Evolutionary conservation across 2,888 invertebrate genomes (phyloP), one percentile per base, ranked within the genome.

Genomic region (Heliconius erato): DNA sequence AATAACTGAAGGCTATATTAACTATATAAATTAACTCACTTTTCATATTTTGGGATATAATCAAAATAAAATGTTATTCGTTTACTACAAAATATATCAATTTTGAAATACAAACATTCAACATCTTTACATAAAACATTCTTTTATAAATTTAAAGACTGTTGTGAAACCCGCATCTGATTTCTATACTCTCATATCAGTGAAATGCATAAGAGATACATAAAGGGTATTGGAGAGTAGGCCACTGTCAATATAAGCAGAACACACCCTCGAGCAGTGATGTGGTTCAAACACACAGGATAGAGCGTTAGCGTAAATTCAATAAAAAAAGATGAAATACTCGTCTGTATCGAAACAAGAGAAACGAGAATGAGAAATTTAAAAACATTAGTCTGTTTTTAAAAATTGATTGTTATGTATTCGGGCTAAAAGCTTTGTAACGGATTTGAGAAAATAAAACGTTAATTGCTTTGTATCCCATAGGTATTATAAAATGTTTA

Each of bases 241-340:
- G 88, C 88, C 87, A 87, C 86, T 86, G 86, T 88, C 90, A 90
- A 88, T 87, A 89, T 88, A 89, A 90, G 90, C 89, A 90, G 89
- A 89, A 89, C 89, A 89, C 89, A 88, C 87, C 90, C 90, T 87
- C 86, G 85, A 88, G 91, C 89, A 84, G 82, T 84, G 35, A 79
- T 83, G 83, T 72, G 59, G 87, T 81, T 84, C 44, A 80, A 88
- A 88, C 86, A 81, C 23, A 86, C 59, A 74, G 68, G 79, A 65
- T 74, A 59, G 44, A 68, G 79, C 82, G 79, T 74, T 68, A 74
- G 26, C 74, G 16, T 68, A 69, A 72, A 59, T 54, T 76, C n/a
- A 59, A 74, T 59, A 54, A 54, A 59, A 32, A n/a, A 74, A 23
- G 23, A 28, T 32, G 19, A 74, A 49, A 59, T 76, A 16, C 59